phyloP scores from a whole-genome alignment of 2,113 vertebrate species.

The Lamprologus speciosus region DNA sequence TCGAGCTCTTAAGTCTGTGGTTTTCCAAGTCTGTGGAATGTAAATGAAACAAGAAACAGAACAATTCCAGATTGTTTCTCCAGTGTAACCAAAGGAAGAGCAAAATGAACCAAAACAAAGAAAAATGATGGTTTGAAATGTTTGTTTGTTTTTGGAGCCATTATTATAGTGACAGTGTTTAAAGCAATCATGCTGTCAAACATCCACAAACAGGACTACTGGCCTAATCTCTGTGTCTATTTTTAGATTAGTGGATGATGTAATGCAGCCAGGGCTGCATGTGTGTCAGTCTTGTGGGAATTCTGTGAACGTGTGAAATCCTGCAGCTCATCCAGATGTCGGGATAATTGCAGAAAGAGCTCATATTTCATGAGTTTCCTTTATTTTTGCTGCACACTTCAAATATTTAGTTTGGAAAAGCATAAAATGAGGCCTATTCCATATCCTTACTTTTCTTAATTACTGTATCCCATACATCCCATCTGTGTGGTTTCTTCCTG shows the following conservation, averaged over 20 bases:
- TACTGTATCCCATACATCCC: background rate
- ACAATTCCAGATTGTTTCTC: background rate
- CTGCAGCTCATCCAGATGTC: slow-evolving; percentile 10
- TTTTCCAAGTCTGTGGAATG: background rate
- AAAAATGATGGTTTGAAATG: background rate
- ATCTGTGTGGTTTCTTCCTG: background rate
- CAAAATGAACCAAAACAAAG: background rate
- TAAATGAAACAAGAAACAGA: background rate
- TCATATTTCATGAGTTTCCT: background rate
- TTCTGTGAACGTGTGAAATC: slow-evolving; percentile 16
- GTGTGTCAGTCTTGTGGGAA: background rate
- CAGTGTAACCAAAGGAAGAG: background rate
- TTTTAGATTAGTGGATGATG: slow-evolving; percentile 49
- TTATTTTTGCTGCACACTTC: background rate
- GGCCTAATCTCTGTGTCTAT: slow-evolving; percentile 41
- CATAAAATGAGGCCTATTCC: background rate
- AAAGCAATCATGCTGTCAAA: background rate
- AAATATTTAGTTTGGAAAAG: background rate
- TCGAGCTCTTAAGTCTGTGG: background rate
- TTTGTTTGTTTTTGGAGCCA: background rate
- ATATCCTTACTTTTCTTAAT: background rate
- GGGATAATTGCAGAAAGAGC: background rate
- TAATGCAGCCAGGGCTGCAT: slow-evolving; percentile 1
- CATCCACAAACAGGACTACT: background rate
- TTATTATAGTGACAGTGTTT: background rate